Percentiles rank a stretch among this genome's conserved stretches.
phyloP scores from a whole-genome alignment of 2,888 invertebrate genomes.

The Parthenolecanium corni region DNA sequence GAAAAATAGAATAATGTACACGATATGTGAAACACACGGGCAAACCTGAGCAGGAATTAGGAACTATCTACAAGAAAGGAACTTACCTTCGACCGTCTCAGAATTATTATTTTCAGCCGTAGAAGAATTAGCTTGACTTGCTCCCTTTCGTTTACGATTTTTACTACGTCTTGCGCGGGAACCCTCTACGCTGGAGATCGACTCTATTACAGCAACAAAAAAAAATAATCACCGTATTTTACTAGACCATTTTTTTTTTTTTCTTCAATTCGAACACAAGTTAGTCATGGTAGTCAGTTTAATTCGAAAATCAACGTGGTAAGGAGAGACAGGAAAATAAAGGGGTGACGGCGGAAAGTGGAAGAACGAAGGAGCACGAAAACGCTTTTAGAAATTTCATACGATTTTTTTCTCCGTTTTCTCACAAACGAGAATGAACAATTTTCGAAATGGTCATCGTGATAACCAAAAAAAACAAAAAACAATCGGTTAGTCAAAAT shows the following conservation, averaged over 20 bases:
- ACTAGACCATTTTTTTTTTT: conserved; percentile 8
- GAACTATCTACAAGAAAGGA: background rate
- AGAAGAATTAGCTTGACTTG: conserved; percentile 5
- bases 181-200: conserved; percentile 27
- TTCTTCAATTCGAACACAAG: too few species aligned
- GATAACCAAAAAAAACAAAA: background rate
- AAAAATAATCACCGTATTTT: conserved; percentile 21
- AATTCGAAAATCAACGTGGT: background rate
- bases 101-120: conserved; percentile 9
- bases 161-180: conserved; percentile 17
- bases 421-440: background rate
- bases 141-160: conserved; percentile 20
- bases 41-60: too few species aligned
- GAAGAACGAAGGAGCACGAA: background rate
- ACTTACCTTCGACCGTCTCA: conserved; percentile 23
- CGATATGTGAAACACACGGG: too few species aligned
- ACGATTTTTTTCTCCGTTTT: background rate
- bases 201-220: conserved; percentile 23
- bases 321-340: background rate
- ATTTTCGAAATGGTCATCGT: background rate
- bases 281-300: too few species aligned
- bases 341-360: background rate
- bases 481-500: background rate
- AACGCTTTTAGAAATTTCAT: background rate
- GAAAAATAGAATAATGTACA: too few species aligned